These are phyloP conservation scores for Sylvietta virens DNA, from an alignment of 2,113 vertebrate species.

Conservation along the genomic window DNA sequence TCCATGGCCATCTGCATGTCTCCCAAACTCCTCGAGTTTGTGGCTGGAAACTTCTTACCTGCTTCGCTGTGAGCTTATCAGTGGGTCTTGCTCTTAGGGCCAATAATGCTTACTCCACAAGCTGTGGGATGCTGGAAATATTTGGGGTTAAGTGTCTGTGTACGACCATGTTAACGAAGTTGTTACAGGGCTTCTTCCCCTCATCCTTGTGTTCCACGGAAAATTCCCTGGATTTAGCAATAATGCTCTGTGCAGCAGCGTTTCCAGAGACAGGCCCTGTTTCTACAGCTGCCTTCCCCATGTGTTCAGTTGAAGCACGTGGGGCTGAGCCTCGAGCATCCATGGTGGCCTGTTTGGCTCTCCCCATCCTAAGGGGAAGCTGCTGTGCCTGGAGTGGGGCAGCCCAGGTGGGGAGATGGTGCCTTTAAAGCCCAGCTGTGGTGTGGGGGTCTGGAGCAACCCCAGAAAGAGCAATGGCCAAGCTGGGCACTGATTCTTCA, in stretches of 20 bases:
- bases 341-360: rapidly evolving
- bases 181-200: neutral
- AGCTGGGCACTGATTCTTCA: neutral
- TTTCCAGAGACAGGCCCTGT: neutral
- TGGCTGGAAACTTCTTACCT: neutral
- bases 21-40: neutral
- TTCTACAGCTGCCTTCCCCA: rapidly evolving
- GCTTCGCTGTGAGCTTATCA: rapidly evolving
- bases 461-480: rapidly evolving
- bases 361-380: neutral
- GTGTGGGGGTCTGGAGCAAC: neutral
- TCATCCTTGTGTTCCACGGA: neutral
- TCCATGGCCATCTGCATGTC: rapidly evolving
- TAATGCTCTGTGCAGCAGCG: rapidly evolving
- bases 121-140: neutral
- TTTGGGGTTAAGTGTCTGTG: neutral
- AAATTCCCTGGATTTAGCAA: neutral
- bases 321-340: neutral
- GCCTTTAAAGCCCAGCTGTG: neutral
- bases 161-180: rapidly evolving
- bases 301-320: neutral
- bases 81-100: no score
- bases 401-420: neutral
- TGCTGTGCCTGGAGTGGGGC: neutral
- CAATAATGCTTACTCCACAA: rapidly evolving